Percentiles rank a stretch among this genome's conserved stretches.
Conservation (phyloP, 2,797 vertebrate species). For the Bovichtus diacanthus region DNA sequence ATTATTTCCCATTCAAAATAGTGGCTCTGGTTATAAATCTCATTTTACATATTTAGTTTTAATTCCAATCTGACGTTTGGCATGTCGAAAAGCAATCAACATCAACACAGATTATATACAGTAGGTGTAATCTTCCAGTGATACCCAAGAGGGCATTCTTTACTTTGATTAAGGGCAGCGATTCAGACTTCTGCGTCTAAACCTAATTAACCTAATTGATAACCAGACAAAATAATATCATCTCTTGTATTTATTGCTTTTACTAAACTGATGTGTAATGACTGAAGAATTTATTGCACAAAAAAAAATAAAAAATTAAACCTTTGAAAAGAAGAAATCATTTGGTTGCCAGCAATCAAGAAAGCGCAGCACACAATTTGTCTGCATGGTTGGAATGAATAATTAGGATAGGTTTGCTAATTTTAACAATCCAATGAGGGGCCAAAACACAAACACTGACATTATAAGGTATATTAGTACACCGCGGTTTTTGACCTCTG, state of each 20-base stretch:
- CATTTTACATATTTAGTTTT: constrained; percentile 18
- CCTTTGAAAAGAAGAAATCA: constrained; percentile 14
- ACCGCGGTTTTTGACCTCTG: not conserved
- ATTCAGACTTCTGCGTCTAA: constrained; percentile 24
- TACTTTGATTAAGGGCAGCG: constrained; percentile 32
- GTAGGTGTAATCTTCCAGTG: constrained; percentile 51
- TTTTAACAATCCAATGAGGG: constrained; percentile 3
- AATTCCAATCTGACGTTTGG: constrained; percentile 20
- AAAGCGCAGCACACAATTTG: not conserved
- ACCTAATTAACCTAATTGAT: constrained; percentile 5
- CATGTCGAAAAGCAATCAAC: constrained; percentile 32
- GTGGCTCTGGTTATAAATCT: not conserved
- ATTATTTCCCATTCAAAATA: not conserved
- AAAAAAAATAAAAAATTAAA: not conserved
- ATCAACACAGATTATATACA: constrained; percentile 19
- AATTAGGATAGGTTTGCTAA: constrained; percentile 34
- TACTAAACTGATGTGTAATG: not conserved
- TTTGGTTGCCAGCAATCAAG: constrained; percentile 24
- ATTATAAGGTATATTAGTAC: not conserved
- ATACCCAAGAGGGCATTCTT: constrained; percentile 54
- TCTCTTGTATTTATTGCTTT: constrained; percentile 3
- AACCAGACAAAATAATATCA: constrained; percentile 2
- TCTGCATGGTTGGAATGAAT: constrained; percentile 45
- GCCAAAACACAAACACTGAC: constrained; percentile 19
- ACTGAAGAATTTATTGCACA: constrained; percentile 10